Conservation (phyloP, 2,888 invertebrate species). For the Stratiomys singularior region DNA sequence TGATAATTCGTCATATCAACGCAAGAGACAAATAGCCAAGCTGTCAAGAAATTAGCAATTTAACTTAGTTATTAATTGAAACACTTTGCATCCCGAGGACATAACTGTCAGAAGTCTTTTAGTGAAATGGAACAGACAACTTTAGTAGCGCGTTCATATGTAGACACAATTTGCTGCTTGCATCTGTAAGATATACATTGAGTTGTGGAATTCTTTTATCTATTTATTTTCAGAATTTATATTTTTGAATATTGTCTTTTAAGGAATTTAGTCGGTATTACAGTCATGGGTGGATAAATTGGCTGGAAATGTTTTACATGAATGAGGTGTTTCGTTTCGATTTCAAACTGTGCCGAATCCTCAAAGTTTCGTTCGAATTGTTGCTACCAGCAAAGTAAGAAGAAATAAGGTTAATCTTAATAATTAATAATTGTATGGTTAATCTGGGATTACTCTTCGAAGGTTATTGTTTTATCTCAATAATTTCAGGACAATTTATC, state of each 20-base stretch:
- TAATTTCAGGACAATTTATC: no score
- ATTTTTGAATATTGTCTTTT: neutral
- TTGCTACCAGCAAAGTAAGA: no score
- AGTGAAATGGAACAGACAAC: constrained; percentile 33
- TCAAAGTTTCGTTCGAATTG: no score
- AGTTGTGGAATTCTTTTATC: neutral
- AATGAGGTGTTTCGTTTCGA: no score
- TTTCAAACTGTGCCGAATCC: no score
- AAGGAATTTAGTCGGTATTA: no score
- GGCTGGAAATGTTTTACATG: no score
- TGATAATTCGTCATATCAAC: constrained; percentile 40
- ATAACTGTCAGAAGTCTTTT: constrained; percentile 36
- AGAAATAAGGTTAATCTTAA: no score
- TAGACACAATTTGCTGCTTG: neutral
- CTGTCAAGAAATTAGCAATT: constrained; percentile 52
- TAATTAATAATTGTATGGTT: no score
- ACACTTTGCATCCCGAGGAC: constrained; percentile 44
- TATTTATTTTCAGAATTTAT: neutral
- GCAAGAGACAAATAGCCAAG: constrained; percentile 46
- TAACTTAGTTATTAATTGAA: constrained; percentile 50
- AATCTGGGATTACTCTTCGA: no score
- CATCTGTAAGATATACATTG: constrained; percentile 12
- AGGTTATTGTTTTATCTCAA: no score
- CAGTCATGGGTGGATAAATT: no score
- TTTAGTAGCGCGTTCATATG: neutral